Base-by-base conservation (phyloP, 37 sponge, comb jelly and placozoan species). In the Halichondria panicea region DNA sequence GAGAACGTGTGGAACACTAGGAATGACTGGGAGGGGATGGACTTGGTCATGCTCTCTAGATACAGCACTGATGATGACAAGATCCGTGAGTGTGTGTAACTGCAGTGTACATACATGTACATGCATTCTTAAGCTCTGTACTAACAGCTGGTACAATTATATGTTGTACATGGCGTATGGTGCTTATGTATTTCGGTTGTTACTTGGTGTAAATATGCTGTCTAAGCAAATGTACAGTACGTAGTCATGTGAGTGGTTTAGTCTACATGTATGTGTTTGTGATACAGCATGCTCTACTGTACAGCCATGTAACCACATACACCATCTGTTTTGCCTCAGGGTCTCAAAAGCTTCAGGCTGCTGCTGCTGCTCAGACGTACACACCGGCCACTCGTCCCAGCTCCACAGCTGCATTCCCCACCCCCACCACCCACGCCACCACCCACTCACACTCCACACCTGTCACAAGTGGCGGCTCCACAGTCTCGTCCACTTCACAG, bases 1-100 rank as follows among this genome's bases (percentile, higher is more conserved):
- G n/a, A n/a, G n/a, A n/a, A n/a, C n/a, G n/a, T n/a, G n/a, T n/a
- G n/a, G n/a, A n/a, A n/a, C n/a, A n/a, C n/a, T n/a, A n/a, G 21
- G 35, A 35, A 70, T 28, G 30, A 48, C 50, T 13, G 13, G 13
- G 13, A 18, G 50, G 50, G 13, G 2, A 28, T 18, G 40, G 42
- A 71, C 28, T 64, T 65, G 40, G 40, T 33, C 71, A 37, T 56
- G 18, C 30, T 70, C 3, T 56, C 69, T 22, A 25, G 41, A 3
- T 71, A 53, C 43, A 74, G 59, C 44, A 87, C 88, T 22, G 88
- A 87, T 62, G 88, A 87, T 22, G 81, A 80, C 57, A 87, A 87
- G 54, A 58, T 87, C 30, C 61, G 88, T 87, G 58, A 87, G 88
- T 83, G 21, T n/a, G n/a, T n/a, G n/a, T n/a, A n/a, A n/a, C n/a